These are phyloP conservation scores for Phaedon cochleariae DNA, from an alignment of 2,888 invertebrate genomes.

Conservation along the genomic window DNA sequence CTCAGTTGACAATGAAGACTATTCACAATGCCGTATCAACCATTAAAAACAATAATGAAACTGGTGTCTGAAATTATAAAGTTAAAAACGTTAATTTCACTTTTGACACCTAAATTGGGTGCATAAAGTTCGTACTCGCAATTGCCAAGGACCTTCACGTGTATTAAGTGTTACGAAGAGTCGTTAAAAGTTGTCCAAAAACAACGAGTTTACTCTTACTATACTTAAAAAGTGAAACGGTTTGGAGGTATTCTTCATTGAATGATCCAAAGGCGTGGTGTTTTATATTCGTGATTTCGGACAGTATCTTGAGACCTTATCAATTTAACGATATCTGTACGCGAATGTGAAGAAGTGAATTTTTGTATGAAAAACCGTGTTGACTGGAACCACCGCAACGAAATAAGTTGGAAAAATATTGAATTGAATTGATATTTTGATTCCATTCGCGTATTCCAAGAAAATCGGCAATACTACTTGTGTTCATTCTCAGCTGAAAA, in stretches of 20 bases:
- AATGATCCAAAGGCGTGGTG: constrained; percentile 38
- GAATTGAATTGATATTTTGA: constrained; percentile 26
- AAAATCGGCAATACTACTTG: constrained; percentile 7
- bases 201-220: constrained; percentile 31
- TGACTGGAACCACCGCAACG: constrained; percentile 13
- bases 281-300: constrained; percentile 30
- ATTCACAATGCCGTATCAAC: constrained; percentile 18
- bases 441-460: not conserved
- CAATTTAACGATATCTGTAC: constrained; percentile 28
- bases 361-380: constrained; percentile 22
- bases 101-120: constrained; percentile 33
- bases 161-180: constrained; percentile 35
- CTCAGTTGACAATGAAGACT: not conserved
- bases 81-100: constrained; percentile 27
- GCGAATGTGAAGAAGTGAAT: constrained; percentile 17
- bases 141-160: constrained; percentile 28
- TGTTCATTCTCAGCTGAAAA: constrained; percentile 10
- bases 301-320: constrained; percentile 27
- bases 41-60: constrained; percentile 24
- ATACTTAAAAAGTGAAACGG: constrained; percentile 39
- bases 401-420: constrained; percentile 13
- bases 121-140: constrained; percentile 30
- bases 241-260: constrained; percentile 35
- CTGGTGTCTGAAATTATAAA: constrained; percentile 23
- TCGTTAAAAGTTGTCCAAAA: constrained; percentile 37